phyloP scores from a whole-genome alignment of 2,113 vertebrate genomes.

The Potamarius usumacintae region DNA sequence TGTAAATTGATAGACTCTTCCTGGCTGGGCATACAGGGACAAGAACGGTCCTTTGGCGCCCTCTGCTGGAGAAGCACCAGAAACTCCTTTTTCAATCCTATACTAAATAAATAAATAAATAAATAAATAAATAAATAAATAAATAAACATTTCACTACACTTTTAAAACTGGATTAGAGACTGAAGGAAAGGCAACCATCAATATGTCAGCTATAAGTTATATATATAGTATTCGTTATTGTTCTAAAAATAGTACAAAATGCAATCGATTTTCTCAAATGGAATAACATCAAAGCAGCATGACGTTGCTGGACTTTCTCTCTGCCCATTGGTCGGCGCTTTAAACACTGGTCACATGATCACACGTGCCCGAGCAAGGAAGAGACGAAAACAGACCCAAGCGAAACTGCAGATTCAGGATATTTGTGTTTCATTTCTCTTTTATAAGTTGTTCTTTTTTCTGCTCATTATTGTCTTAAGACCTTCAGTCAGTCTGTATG shows the following conservation, averaged over 20 bases:
- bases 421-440: background rate
- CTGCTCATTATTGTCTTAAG: no score
- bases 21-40: background rate
- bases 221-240: background rate
- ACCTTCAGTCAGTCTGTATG: background rate
- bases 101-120: no score
- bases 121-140: no score
- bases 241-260: background rate
- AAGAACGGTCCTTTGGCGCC: background rate
- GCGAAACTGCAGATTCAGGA: background rate
- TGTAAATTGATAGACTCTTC: background rate
- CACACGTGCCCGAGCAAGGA: no score
- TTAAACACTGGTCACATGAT: constrained; percentile 37
- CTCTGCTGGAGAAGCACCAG: constrained; percentile 23
- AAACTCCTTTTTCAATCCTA: background rate
- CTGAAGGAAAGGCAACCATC: no score
- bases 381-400: background rate
- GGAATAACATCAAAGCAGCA: background rate
- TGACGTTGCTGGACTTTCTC: background rate
- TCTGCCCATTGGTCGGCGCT: background rate
- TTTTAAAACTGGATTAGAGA: background rate
- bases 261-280: no score
- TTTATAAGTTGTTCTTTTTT: background rate
- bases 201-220: background rate
- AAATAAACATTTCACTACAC: background rate